Conservation (phyloP, 2,888 invertebrate species). For the Sturmia bella region DNA sequence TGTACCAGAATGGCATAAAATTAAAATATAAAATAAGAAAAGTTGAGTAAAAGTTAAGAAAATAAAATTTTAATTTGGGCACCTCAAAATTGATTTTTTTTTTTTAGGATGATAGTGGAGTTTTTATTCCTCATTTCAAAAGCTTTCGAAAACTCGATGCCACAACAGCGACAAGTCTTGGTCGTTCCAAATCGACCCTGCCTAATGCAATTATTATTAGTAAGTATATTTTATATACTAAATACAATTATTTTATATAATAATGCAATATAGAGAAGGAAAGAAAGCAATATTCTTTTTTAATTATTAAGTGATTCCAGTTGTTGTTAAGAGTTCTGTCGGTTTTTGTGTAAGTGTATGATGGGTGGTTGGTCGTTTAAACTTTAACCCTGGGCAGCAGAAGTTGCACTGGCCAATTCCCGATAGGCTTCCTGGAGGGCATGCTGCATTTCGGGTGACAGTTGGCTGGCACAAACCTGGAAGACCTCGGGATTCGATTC, state of each 20-base stretch:
- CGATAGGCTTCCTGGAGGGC: slow-evolving; percentile 88
- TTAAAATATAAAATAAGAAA: too few relatives aligned
- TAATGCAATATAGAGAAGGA: slow-evolving; percentile 62
- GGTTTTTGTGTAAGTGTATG: slow-evolving; percentile 4
- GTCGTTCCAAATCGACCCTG: too few relatives aligned
- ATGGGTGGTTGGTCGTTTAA: slow-evolving; percentile 2
- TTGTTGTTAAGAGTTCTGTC: slow-evolving; percentile 2
- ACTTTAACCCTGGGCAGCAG: slow-evolving; percentile 69
- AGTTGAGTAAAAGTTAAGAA: too few relatives aligned
- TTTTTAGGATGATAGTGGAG: too few relatives aligned
- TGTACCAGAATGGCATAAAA: too few relatives aligned
- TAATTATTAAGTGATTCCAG: slow-evolving; percentile 11
- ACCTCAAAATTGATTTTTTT: too few relatives aligned
- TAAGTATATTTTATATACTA: slow-evolving; percentile 65
- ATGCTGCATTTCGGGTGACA: slow-evolving; percentile 91
- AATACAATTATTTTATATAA: slow-evolving; percentile 59
- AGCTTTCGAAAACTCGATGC: too few relatives aligned
- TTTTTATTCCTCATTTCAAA: too few relatives aligned
- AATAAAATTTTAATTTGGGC: too few relatives aligned
- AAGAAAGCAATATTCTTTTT: slow-evolving; percentile 60
- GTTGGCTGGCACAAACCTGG: slow-evolving; percentile 88
- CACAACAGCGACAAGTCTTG: too few relatives aligned
- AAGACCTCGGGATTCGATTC: slow-evolving; percentile 91
- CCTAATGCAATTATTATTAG: too few relatives aligned
- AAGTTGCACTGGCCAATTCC: slow-evolving; percentile 76